Evolutionary conservation across 2,113 vertebrate genomes (phyloP), one percentile per base, ranked within the genome.

Genomic region (Pelusios castaneus): DNA sequence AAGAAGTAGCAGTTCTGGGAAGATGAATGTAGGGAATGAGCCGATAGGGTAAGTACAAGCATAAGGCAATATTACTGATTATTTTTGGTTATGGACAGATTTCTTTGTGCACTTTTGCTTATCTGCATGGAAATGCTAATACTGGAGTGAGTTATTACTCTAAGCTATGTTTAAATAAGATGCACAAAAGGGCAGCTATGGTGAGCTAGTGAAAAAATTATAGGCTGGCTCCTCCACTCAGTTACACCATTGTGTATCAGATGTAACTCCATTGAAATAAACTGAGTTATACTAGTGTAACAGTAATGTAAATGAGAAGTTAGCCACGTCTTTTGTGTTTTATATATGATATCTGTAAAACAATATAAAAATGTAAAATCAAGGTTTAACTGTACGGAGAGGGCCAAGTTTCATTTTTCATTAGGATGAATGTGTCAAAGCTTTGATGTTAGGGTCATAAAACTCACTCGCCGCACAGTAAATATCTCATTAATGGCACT

Each of bases 361-460:
- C 27, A 47, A 55, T 7, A 81, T 22, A 34, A 38, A 85, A 78
- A 83, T 19, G 1, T 83, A 70, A 38, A 79, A 56, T 87, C n/a
- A 87, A 94, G 87, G 83, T 0, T 2, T 58, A 34, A 6, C 2
- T 5, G 67, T 38, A 5, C 3, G 2, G 24, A 91, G 34, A 94
- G 75, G 11, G n/a, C 0, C 81, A 92, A 83, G 85, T 85, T 31
- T 51, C 58, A 80, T 85, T 95, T 93, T 9, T 81, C 10, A 11
- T 0, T 80, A 29, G 63, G 76, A 84, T 45, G 1, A 43, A 1
- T 67, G 49, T 87, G 41, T 27, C 38, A 41, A 1, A 22, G 0
- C 4, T 81, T 85, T 34, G 5, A n/a, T 83, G 76, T 85, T 1
- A 83, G 17, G 16, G 3, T 85, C 70, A 91, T 58, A 49, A 52